Evolutionary conservation across 2,113 vertebrate genomes (phyloP), one percentile per base, ranked within the genome.

Genomic region (Sorex araneus): DNA sequence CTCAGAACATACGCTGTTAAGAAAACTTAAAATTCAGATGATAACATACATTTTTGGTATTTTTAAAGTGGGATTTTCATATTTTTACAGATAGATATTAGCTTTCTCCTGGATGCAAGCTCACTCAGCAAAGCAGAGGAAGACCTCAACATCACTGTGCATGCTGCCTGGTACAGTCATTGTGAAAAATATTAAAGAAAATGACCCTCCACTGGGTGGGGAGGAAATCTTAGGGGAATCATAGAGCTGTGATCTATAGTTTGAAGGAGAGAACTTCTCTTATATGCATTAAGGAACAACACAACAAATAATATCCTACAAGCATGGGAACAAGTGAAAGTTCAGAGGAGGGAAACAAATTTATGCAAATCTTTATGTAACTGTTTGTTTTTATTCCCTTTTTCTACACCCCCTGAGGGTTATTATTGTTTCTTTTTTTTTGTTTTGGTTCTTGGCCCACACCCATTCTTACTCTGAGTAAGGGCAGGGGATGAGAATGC

Each of bases 91-190:
- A 81, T 98, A 94, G 98, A 99, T 75, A 96, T 99, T 85, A 99
- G 97, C 96, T 99, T 99, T 95, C 97, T 99, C 30, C 96, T 99
- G 97, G 99, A 99, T 86, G 98, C 98, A 64, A 99, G 98, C 88
- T 99, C 98, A 0, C 98, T 99, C 97, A 98, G 97, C 97, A 98
- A 96, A 83, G 98, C 98, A 67, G 98, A 98, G 25, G 97, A 98
- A 7, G 98, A 99, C 70, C 95, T 99, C 92, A 91, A 8, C 90
- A 98, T 99, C 96, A 97, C 96, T 6, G 32, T 99, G 71, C 98
- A 98, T 57, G 97, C 98, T 43, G 97, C 98, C 95, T 99, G 99
- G 99, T 99, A 98, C 96, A 57, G 76, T 77, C 78, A 57, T 60
- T 84, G 23, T 30, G 23, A 28, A 78, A 92, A 91, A 87, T 21